Evolutionary conservation across 2,888 invertebrate species (phyloP), one percentile per base, ranked within the genome.

Genomic region (Mythimna impura): DNA sequence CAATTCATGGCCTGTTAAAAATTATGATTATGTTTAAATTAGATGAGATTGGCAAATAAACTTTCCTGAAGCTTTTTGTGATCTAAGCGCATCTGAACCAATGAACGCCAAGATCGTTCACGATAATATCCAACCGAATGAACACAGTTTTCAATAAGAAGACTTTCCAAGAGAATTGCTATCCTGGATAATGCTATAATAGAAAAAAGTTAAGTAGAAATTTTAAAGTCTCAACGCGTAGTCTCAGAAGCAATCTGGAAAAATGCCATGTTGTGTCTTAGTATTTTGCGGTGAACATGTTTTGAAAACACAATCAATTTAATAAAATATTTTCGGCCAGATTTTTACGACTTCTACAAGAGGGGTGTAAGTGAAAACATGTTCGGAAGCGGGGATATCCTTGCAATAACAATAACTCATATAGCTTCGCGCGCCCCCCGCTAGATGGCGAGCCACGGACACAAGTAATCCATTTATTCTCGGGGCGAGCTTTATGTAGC

Each of bases 391-490:
- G 91, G 93, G 94, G 91, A 95, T 94, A 95, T 95, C 94, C 94
- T 87, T 86, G 93, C 92, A 95, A 96, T 96, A 96, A 96, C 94
- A 95, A 95, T 96, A 95, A 96, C 93, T 96, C 95, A 95, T 93
- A 91, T 81, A 89, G 93, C 91, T 92, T 89, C 90, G 77, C 90
- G 87, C 89, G 89, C 96, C 96, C 95, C 95, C 94, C 93, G 93
- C 94, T 93, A 96, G 96, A 96, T 96, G 96, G 93, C 94, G 93
- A 89, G 71, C 91, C 87, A 89, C 92, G 95, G 94, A 96, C 96
- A 96, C 92, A 95, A 95, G 93, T 96, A 96, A 96, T 96, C 96
- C 96, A 96, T 96, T 96, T 96, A 94, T 94, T 95, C 96, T 95
- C 93, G 94, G 95, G 95, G 96, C 90, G 96, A 92, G 90, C 89